phyloP scores from a whole-genome alignment of 2,797 vertebrate species.

The Coreius guichenoti region DNA sequence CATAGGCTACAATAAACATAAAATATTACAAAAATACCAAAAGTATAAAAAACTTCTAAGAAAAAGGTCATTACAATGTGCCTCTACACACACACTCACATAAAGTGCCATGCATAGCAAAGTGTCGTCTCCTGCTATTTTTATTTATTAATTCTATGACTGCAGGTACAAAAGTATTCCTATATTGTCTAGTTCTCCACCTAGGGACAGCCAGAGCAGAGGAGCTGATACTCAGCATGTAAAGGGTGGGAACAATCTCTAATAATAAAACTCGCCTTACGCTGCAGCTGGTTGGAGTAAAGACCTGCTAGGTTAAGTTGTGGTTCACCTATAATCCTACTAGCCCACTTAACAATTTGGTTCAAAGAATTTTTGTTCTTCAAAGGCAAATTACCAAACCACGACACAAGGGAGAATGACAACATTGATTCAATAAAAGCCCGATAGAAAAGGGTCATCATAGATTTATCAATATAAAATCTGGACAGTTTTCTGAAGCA shows the following conservation, averaged over 20 bases:
- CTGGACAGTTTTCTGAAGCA: background rate
- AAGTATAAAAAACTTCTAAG: no score
- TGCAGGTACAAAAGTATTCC: background rate
- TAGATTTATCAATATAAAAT: constrained; percentile 1
- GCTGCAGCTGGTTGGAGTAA: background rate
- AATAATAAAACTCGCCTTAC: background rate
- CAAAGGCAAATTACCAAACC: background rate
- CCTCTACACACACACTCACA: background rate
- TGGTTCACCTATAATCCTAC: background rate
- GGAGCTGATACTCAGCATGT: background rate
- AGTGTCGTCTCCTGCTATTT: background rate
- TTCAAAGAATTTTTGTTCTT: background rate
- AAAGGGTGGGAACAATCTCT: background rate
- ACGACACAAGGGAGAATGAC: background rate
- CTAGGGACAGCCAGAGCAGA: background rate
- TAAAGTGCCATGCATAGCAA: background rate
- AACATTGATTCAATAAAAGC: background rate
- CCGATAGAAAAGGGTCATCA: background rate
- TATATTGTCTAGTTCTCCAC: background rate
- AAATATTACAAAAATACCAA: background rate
- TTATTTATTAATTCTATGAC: background rate
- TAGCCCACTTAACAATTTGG: background rate
- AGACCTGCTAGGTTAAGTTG: background rate
- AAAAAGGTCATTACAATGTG: background rate
- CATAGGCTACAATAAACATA: background rate